Base-by-base conservation (phyloP, 2,113 vertebrate genomes). In the Etheostoma cragini region DNA sequence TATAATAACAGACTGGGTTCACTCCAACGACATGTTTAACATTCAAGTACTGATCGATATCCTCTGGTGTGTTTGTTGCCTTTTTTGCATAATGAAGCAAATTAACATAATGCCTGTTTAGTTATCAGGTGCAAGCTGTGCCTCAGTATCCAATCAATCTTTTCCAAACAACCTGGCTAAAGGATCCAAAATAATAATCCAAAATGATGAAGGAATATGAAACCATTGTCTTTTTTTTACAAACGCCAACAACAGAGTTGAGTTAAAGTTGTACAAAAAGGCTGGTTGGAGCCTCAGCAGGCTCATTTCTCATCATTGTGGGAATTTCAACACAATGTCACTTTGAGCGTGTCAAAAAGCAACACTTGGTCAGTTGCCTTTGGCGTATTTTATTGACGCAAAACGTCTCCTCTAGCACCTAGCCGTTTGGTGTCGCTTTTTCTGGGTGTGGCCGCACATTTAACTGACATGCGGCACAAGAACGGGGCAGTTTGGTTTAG, bases 51-150 rank as follows among this genome's bases (percentile, higher is more conserved):
- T 93, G 90, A 94, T 94, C 87, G 61, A 94, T 93, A 84, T 91
- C 86, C 86, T 92, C 86, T 52, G 76, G 82, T 93, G 88, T 66
- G 86, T 91, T 87, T 86, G 86, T 76, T 8, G 47, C 70, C 77
- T 84, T 90, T 88, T 88, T 89, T 89, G 83, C 79, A 90, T 93
- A 94, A 92, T 90, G 77, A 92, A 78, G 79, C n/a, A 81, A 89
- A 95, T 95, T 93, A 92, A 73, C 91, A 95, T 94, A 89, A 91
- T 82, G 85, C 67, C 74, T 91, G 80, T 92, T 92, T 92, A 93
- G 92, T 93, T 91, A 93, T 93, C 84, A 91, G 74, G 62, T 81
- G 82, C 84, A 88, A 83, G 85, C 86, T 88, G 87, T 72, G 87
- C 65, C 52, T 26, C 54, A 73, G 71, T 69, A 82, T 76, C 81